Evolutionary conservation across 2,797 vertebrate genomes (phyloP).

Genomic region (Siniperca undulata): DNA sequence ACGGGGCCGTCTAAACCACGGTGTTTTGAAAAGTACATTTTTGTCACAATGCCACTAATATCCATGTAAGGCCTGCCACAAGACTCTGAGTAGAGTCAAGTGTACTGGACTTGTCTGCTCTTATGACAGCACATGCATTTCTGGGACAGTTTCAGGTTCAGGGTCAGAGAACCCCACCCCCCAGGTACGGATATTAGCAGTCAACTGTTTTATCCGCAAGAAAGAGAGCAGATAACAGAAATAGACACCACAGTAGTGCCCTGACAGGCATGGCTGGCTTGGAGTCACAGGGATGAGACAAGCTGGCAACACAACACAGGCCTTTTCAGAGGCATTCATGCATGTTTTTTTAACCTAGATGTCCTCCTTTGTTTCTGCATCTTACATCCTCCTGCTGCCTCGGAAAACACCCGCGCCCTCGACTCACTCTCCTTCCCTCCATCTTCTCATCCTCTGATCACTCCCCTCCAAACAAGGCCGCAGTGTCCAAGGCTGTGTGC

Average conservation of each 20-base stretch:
- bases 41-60: slow-evolving; percentile 3
- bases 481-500: slow-evolving; percentile 65
- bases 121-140: slow-evolving; percentile 30
- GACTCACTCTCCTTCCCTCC: slow-evolving; percentile 42
- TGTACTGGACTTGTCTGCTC: slow-evolving; percentile 14
- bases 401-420: slow-evolving; percentile 45
- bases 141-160: slow-evolving; percentile 35
- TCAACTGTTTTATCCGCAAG: slow-evolving; percentile 55
- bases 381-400: slow-evolving; percentile 61
- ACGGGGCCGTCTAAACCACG: rapidly evolving
- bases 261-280: slow-evolving; percentile 74
- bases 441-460: slow-evolving; percentile 61
- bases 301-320: slow-evolving; percentile 70
- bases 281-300: slow-evolving; percentile 75
- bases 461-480: slow-evolving; percentile 60
- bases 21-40: neutral
- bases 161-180: slow-evolving; percentile 16
- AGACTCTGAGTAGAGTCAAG: neutral
- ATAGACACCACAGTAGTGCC: slow-evolving; percentile 61
- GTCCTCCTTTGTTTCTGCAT: slow-evolving; percentile 78
- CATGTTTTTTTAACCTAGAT: slow-evolving; percentile 80
- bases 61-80: neutral
- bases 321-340: slow-evolving; percentile 82
- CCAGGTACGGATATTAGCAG: slow-evolving; percentile 68
- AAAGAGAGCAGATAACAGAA: slow-evolving; percentile 65